phyloP scores from a whole-genome alignment of 2,797 vertebrate genomes.

The Anguilla megastoma region DNA sequence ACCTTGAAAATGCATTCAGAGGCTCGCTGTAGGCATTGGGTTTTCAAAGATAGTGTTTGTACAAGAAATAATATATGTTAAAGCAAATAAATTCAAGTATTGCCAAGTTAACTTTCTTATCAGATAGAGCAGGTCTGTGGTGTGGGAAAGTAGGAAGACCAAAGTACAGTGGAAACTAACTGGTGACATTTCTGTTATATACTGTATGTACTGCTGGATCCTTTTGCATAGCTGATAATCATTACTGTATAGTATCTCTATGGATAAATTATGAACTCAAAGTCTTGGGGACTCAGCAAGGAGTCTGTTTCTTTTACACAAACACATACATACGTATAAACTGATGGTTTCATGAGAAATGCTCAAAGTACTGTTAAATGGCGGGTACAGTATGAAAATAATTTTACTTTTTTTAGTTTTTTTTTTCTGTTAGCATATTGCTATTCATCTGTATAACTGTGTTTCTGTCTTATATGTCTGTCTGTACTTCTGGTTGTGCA shows the following conservation, averaged over 20 bases:
- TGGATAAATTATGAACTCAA: no score
- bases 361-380: not conserved
- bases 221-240: not conserved
- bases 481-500: not conserved
- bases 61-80: not conserved
- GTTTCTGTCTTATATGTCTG: not conserved
- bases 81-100: slow-evolving; percentile 8
- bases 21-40: not conserved
- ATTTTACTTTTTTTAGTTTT: no score
- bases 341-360: not conserved
- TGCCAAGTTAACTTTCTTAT: not conserved
- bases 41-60: not conserved
- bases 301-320: not conserved
- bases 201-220: not conserved
- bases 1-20: not conserved
- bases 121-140: not conserved
- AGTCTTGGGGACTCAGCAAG: not conserved
- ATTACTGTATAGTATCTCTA: not conserved
- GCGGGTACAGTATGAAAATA: not conserved
- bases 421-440: not conserved
- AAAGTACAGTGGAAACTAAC: not conserved
- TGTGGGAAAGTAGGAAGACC: not conserved
- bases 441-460: not conserved
- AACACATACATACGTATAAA: not conserved
- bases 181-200: not conserved